phyloP scores from a whole-genome alignment of 2,797 vertebrate genomes.

The Acridotheres tristis region DNA sequence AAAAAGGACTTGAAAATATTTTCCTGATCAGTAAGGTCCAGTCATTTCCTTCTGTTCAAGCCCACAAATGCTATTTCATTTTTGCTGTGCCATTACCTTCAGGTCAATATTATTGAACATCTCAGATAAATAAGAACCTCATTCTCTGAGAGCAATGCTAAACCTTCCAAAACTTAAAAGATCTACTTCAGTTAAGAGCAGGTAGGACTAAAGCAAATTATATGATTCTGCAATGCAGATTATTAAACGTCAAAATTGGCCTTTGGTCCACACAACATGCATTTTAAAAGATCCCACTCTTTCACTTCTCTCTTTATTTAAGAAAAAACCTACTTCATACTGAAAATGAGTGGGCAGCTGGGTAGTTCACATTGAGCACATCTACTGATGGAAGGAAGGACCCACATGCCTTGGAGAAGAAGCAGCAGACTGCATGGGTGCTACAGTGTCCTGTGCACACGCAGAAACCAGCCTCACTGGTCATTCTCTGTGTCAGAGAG shows the following conservation, averaged over 20 bases:
- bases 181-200: neutral
- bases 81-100: conserved; percentile 8
- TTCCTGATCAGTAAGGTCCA: conserved; percentile 53
- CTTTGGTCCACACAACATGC: neutral
- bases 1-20: conserved; percentile 22
- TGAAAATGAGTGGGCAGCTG: neutral
- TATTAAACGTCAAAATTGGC: rapidly evolving
- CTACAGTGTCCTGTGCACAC: neutral
- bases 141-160: neutral
- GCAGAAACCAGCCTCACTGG: neutral
- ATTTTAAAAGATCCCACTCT: neutral
- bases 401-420: neutral
- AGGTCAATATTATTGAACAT: conserved; percentile 39
- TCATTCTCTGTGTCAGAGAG: neutral
- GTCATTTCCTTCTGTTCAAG: neutral
- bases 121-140: neutral
- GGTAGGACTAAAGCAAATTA: neutral
- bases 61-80: neutral
- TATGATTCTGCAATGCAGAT: neutral
- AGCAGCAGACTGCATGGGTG: neutral
- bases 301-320: neutral
- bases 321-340: neutral
- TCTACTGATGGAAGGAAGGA: neutral
- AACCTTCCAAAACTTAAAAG: neutral
- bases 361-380: neutral